Base-by-base conservation (phyloP, 2,888 invertebrate species). In the Limnephilus rhombicus region DNA sequence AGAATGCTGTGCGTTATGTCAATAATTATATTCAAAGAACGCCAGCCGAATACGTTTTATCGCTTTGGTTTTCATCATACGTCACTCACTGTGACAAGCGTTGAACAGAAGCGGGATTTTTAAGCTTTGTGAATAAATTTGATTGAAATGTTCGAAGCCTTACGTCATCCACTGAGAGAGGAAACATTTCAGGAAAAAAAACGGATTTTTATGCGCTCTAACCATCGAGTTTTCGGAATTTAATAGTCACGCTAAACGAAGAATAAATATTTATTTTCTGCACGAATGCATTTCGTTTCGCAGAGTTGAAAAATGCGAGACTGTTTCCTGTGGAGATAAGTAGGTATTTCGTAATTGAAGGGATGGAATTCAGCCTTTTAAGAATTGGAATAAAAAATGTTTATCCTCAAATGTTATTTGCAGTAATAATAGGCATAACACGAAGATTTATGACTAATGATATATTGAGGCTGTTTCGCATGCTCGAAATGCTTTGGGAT, bases 231-330 rank as follows among this genome's bases (percentile, higher is more conserved):
- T 34, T 83, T 41, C 24, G 18, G 86, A 13, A 29, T 41, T 86
- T 45, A 29, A 29, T 86, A 29, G 45, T 86, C 45, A 45, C 45
- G 86, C 86, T 29, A 86, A 41, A 80, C n/a, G 88, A 41, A 80
- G 68, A 80, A 89, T 89, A 89, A 89, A 89, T 80, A 80, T 89
- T 80, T 18, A 80, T 89, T 80, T 89, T 89, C 68, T 89, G 41
- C 88, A 45, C 88, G 88, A 80, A 80, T 89, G 80, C 88, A 41
- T 89, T 88, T 41, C 68, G 24, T 68, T 86, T 24, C 31, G 80
- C n/a, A 80, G 49, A 86, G 37, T 37, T 34, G 68, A 87, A 80
- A 89, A 89, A 89, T 41, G 88, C 80, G 53, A 68, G 80, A 24
- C 80, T 18, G 68, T 80, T 80, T 80, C 88, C 37, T 34, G 88